Evolutionary conservation across 2,113 vertebrate genomes (phyloP), one percentile per base, ranked within the genome.

Genomic region (Antechinus stuartii): DNA sequence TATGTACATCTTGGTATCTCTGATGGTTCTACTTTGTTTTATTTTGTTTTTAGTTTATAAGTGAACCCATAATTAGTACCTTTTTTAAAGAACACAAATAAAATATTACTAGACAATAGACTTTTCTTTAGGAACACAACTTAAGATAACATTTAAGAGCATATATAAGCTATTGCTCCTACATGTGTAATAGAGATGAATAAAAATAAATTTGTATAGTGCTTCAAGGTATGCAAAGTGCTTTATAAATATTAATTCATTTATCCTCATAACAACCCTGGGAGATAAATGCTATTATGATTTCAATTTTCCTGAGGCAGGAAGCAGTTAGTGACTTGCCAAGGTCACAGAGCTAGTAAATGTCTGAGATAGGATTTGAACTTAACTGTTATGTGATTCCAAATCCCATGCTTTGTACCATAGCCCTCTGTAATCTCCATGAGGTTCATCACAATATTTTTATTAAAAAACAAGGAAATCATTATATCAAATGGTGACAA

Each of bases 61-160:
- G 53, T 57, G 25, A 55, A 90, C 49, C 47, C 22, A 55, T 19
- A 76, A 2, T 16, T 4, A 76, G 61, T n/a, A 4, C 4, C 35
- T 2, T 11, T 96, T 76, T n/a, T 76, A 94, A 47, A 54, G 35
- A 93, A 55, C 16, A 61, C 49, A 53, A 26, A 90, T 53, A 93
- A 95, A 95, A 57, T 26, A 23, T 50, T 26, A 9, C 93, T 96
- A 91, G 90, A 90, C 94, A 96, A 97, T 92, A 94, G 8, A 25
- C 47, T 93, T 96, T 96, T 93, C 54, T 55, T 94, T 61, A 8
- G 25, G 89, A 93, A 14, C 91, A 89, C 3, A 25, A 53, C 6
- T 23, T 11, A 92, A 53, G 26, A 26, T 26, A 12, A 19, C 22
- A 25, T 30, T 46, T 89, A 90, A 89, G 76, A 91, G 94, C 49